Conservation (phyloP, 2,113 vertebrate species). For the Colinus virginianus region DNA sequence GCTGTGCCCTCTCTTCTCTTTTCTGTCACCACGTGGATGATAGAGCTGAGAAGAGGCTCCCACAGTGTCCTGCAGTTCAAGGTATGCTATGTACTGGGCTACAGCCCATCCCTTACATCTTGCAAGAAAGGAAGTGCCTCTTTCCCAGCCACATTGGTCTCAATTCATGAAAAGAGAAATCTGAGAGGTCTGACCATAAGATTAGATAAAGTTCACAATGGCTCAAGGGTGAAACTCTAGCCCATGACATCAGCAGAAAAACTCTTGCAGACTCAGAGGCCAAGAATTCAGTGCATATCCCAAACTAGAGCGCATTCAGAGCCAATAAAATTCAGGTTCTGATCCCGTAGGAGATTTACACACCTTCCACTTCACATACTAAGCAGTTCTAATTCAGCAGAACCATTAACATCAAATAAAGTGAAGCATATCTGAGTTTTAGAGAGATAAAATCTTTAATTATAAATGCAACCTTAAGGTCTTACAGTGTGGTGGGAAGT, state of each 20-base stretch:
- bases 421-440: background rate
- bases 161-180: constrained; percentile 43
- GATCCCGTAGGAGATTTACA: background rate
- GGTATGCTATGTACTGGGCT: background rate
- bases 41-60: background rate
- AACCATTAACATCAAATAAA: background rate
- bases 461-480: background rate
- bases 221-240: constrained; percentile 48
- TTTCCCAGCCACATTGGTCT: background rate
- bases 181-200: constrained; percentile 18
- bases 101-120: background rate
- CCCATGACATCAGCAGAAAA: constrained; percentile 61
- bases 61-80: background rate
- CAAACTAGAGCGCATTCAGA: background rate
- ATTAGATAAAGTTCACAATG: constrained; percentile 63
- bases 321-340: background rate
- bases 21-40: background rate
- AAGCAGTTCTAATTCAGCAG: background rate
- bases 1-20: background rate
- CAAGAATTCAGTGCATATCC: background rate
- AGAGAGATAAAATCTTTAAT: background rate
- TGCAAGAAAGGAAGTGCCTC: background rate
- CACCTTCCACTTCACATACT: background rate
- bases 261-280: background rate
- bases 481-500: background rate